Evolutionary conservation across 2,113 vertebrate genomes (phyloP).

Genomic region (Bos indicus): DNA sequence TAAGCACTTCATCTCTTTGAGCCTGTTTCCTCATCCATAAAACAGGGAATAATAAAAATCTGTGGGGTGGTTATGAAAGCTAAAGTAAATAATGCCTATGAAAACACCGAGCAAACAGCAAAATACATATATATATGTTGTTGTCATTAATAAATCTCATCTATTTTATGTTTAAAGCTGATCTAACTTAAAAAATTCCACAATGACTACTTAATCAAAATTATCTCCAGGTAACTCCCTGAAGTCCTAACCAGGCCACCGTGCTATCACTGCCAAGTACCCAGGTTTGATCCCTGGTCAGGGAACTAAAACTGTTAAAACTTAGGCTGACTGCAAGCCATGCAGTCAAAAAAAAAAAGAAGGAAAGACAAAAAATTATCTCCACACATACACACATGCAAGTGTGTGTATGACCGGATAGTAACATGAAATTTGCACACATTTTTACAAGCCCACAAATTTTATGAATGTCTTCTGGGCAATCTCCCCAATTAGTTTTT

Average conservation of each 20-base stretch:
- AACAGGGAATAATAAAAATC: constrained; percentile 2
- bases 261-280: not conserved
- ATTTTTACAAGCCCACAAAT: not conserved
- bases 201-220: not conserved
- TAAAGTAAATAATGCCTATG: constrained; percentile 12
- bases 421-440: not conserved
- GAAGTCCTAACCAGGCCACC: not conserved
- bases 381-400: not conserved
- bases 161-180: not conserved
- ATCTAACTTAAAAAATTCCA: not conserved
- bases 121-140: not conserved
- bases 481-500: not conserved
- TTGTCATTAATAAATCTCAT: not conserved
- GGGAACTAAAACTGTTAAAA: not conserved
- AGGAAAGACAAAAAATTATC: not conserved
- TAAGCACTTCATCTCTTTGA: not conserved
- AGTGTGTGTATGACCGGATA: not conserved
- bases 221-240: not conserved
- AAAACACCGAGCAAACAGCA: not conserved
- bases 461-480: not conserved
- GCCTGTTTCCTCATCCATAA: constrained; percentile 16
- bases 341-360: not conserved
- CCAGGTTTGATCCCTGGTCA: not conserved
- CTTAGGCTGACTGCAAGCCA: not conserved
- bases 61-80: not conserved